Evolutionary conservation across 2,113 vertebrate genomes (phyloP).

Genomic region (Poecilia latipinna): DNA sequence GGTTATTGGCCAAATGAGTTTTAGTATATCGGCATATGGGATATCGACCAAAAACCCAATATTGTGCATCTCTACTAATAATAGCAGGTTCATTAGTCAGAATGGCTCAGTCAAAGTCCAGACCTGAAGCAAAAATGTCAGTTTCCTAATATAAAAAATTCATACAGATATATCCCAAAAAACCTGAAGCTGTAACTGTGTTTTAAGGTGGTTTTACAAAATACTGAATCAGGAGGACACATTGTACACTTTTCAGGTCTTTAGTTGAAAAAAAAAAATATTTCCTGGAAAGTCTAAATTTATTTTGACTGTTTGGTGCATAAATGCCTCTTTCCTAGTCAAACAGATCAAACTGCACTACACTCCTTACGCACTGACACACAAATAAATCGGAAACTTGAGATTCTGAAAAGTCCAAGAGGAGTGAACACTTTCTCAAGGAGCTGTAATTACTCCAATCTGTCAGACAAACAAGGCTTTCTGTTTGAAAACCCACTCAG

Average conservation of each 20-base stretch:
- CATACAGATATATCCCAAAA: too few species aligned
- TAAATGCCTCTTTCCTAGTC: not conserved
- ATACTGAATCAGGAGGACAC: not conserved
- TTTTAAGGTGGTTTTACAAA: not conserved
- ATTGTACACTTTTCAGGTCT: not conserved
- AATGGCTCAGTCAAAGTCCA: too few species aligned
- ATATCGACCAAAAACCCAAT: too few species aligned
- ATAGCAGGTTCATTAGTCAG: not conserved
- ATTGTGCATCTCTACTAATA: too few species aligned
- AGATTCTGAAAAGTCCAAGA: not conserved
- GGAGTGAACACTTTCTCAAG: not conserved
- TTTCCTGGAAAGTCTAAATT: not conserved
- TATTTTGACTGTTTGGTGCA: not conserved
- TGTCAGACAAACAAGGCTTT: constrained; percentile 15
- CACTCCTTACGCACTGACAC: not conserved
- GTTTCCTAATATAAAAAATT: too few species aligned
- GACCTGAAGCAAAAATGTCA: too few species aligned
- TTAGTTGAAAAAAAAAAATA: not conserved
- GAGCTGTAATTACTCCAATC: not conserved
- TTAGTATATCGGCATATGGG: too few species aligned
- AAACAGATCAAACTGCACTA: not conserved
- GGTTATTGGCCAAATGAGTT: too few species aligned
- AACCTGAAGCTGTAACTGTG: not conserved
- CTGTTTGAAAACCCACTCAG: constrained; percentile 13
- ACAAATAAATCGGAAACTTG: not conserved